Percentiles rank a stretch among this genome's conserved stretches.
phyloP scores from a whole-genome alignment of 2,797 vertebrate genomes.

The Prunella strophiata region DNA sequence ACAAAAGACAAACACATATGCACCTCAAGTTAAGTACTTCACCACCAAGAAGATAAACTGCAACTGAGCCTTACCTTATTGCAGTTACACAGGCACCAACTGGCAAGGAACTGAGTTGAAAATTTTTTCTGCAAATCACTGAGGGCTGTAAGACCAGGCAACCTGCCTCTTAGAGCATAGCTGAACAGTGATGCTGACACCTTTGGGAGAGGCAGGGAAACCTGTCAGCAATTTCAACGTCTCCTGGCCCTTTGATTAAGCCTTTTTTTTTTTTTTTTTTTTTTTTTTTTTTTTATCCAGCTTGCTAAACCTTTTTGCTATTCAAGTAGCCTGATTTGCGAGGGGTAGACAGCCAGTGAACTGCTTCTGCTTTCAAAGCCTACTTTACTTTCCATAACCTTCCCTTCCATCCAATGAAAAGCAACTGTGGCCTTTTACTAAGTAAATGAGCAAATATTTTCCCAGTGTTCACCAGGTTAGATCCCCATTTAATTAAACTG shows the following conservation, averaged over 20 bases:
- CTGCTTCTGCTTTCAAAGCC: constrained; percentile 71
- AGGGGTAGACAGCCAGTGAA: constrained; percentile 71
- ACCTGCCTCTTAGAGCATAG: constrained; percentile 76
- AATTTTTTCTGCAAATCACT: constrained; percentile 76
- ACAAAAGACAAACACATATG: constrained; percentile 33
- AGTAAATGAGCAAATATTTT: constrained; percentile 99
- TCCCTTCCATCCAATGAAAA: constrained; percentile 80
- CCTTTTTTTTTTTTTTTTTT: constrained; percentile 14
- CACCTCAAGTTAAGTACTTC: constrained; percentile 6
- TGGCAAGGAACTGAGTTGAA: constrained; percentile 70
- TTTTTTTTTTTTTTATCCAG: background rate
- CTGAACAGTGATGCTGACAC: constrained; percentile 76
- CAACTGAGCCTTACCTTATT: constrained; percentile 76
- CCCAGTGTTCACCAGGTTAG: constrained; percentile 98
- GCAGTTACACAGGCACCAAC: constrained; percentile 67
- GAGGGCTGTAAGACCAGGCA: constrained; percentile 76
- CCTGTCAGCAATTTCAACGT: constrained; percentile 76
- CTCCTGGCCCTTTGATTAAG: constrained; percentile 79
- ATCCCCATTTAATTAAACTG: constrained; percentile 99
- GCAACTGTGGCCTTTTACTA: constrained; percentile 92
- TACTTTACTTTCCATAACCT: constrained; percentile 81
- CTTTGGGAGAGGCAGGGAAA: constrained; percentile 76
- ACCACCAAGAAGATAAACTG: constrained; percentile 66
- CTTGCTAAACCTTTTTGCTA: constrained; percentile 72
- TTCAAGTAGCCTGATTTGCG: constrained; percentile 68